A percentile compares a stretch with the other conserved stretches of the same genome.
phyloP scores from a whole-genome alignment of 2,113 vertebrate species.

The Aegithalos caudatus region DNA sequence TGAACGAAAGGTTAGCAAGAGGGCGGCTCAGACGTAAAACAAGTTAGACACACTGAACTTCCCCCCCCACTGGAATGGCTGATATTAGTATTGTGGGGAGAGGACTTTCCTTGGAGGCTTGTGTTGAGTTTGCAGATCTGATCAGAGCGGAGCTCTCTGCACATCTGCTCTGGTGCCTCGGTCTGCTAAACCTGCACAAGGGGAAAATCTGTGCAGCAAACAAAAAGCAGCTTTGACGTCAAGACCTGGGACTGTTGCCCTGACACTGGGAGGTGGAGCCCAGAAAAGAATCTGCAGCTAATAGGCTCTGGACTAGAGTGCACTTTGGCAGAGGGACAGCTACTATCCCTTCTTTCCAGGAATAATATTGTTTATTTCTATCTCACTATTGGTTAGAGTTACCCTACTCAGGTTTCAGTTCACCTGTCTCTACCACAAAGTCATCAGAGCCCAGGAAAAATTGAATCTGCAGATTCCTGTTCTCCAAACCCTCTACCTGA shows the following conservation, averaged over 20 bases:
- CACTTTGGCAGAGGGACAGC: constrained; percentile 46
- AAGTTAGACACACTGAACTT: neutral
- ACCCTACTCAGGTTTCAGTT: constrained; percentile 33
- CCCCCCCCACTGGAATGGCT: neutral
- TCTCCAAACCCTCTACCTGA: neutral
- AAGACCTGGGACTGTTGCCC: constrained; percentile 35
- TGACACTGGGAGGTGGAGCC: constrained; percentile 55
- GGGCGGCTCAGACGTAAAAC: neutral
- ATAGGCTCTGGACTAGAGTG: constrained; percentile 26
- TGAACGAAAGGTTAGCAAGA: neutral
- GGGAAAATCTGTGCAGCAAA: constrained; percentile 15
- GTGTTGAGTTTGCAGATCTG: neutral
- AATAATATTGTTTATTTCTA: constrained; percentile 67
- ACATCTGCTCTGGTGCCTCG: neutral
- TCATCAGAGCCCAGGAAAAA: neutral
- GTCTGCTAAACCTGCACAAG: neutral
- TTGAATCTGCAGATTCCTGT: neutral
- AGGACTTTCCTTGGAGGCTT: neutral
- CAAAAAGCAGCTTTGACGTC: constrained; percentile 57
- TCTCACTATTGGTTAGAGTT: constrained; percentile 35
- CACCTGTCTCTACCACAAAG: constrained; percentile 27
- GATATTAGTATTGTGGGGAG: neutral
- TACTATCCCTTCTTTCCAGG: constrained; percentile 62
- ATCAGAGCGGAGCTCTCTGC: neutral
- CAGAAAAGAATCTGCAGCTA: constrained; percentile 26